phyloP scores from a whole-genome alignment of 2,113 vertebrate species.

The Tragelaphus strepsiceros region DNA sequence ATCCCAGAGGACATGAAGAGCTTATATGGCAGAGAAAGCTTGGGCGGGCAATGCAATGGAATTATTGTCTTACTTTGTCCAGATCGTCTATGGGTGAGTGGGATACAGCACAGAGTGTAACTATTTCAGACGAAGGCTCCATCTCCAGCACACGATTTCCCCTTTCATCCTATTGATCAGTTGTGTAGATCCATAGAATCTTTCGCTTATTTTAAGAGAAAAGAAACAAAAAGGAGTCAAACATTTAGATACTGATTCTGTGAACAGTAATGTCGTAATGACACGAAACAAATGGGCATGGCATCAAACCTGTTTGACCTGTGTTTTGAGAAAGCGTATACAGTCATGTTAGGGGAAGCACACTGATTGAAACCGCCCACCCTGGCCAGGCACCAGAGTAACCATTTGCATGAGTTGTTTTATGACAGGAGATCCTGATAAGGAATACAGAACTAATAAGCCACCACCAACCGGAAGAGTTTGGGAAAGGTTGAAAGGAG shows the following conservation, averaged over 20 bases:
- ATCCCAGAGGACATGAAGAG: background rate
- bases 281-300: fast-evolving
- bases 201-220: background rate
- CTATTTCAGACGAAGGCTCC: background rate
- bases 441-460: fast-evolving
- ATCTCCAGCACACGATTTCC: no score
- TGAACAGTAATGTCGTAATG: no score
- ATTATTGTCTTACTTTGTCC: background rate
- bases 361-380: no score
- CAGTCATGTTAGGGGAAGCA: no score
- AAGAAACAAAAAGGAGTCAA: background rate
- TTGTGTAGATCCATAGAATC: no score
- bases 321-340: background rate
- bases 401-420: no score
- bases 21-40: background rate
- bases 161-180: background rate
- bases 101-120: background rate
- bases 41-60: background rate
- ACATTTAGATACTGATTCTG: background rate
- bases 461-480: no score
- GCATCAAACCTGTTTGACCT: background rate
- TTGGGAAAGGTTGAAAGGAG: no score
- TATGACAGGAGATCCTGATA: no score
- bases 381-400: no score
- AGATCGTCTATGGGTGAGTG: background rate